A percentile compares a stretch with the other conserved stretches of the same genome.
These are phyloP conservation scores for Drosophila ogumai DNA, from an alignment of 1,140 invertebrate species.

Conservation along the genomic window DNA sequence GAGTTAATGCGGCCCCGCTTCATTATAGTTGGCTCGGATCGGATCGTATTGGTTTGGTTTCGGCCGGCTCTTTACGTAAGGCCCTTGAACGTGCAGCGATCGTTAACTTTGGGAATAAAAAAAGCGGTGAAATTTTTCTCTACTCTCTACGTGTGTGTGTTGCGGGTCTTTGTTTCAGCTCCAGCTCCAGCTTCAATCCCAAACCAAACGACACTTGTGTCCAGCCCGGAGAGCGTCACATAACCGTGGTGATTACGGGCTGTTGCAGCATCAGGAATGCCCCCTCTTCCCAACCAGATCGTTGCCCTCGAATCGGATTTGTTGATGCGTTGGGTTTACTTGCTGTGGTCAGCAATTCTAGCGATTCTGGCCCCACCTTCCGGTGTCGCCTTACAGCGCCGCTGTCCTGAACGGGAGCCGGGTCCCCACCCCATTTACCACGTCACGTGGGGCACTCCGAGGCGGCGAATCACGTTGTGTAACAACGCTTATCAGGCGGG, in stretches of 20 bases:
- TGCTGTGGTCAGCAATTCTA: conserved; percentile 34
- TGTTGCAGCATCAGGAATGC: conserved; percentile 5
- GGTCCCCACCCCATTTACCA: background rate
- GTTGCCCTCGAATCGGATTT: conserved; percentile 3
- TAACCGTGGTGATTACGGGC: background rate
- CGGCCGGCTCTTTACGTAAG: conserved; percentile 66
- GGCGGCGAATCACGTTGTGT: conserved; percentile 13
- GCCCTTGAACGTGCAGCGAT: conserved; percentile 79
- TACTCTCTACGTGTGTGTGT: conserved; percentile 32
- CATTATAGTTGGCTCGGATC: conserved; percentile 8
- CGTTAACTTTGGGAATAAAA: conserved; percentile 42
- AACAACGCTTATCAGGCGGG: conserved; percentile 21
- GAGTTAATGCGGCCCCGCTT: conserved; percentile 51
- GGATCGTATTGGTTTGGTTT: background rate
- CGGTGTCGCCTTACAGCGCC: conserved; percentile 6
- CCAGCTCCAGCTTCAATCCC: background rate
- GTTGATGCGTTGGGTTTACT: background rate
- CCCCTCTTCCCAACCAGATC: background rate
- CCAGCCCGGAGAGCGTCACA: conserved; percentile 1
- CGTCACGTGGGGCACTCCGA: conserved; percentile 27
- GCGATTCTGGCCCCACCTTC: conserved; percentile 1
- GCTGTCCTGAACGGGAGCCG: background rate
- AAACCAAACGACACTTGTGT: conserved; percentile 51
- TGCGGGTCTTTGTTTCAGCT: conserved; percentile 5
- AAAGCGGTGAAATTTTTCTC: conserved; percentile 65